Evolutionary conservation across 1,140 invertebrate species (phyloP).

Genomic region (Chionoecetes opilio): DNA sequence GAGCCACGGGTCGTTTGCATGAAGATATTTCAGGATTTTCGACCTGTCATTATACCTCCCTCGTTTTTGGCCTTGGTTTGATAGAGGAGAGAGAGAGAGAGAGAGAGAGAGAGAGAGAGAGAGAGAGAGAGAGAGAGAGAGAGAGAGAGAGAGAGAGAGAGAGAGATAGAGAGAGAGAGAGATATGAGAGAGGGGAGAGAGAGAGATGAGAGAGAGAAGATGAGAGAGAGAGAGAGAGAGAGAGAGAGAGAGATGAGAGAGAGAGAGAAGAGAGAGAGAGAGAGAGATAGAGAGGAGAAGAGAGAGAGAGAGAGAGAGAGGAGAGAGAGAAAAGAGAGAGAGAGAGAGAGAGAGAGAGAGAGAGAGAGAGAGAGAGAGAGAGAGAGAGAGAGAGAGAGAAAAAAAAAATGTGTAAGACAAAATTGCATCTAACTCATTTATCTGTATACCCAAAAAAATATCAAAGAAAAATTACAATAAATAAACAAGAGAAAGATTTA

Average conservation of each 20-base stretch:
- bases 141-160: too few species aligned
- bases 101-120: slow-evolving; percentile 67
- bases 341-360: not conserved
- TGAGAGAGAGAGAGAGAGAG: slow-evolving; percentile 46
- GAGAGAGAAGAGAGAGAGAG: not conserved
- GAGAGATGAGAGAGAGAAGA: not conserved
- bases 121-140: slow-evolving; percentile 51
- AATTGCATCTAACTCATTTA: too few species aligned
- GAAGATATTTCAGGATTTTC: slow-evolving; percentile 62
- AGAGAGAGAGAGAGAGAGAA: not conserved
- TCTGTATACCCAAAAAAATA: too few species aligned
- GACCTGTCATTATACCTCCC: slow-evolving; percentile 59
- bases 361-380: not conserved
- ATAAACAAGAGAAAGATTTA: too few species aligned
- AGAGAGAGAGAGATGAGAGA: slow-evolving; percentile 15
- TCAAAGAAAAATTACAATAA: too few species aligned
- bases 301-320: not conserved
- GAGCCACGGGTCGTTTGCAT: slow-evolving; percentile 45
- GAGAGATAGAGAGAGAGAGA: too few species aligned
- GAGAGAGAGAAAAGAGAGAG: not conserved
- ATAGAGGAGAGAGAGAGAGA: slow-evolving; percentile 20
- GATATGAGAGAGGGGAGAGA: too few species aligned
- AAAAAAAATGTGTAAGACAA: not conserved
- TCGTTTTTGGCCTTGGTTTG: not conserved
- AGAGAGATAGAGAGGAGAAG: not conserved